phyloP scores from a whole-genome alignment of 2,888 invertebrate genomes.

The Peribatodes rhomboidaria region DNA sequence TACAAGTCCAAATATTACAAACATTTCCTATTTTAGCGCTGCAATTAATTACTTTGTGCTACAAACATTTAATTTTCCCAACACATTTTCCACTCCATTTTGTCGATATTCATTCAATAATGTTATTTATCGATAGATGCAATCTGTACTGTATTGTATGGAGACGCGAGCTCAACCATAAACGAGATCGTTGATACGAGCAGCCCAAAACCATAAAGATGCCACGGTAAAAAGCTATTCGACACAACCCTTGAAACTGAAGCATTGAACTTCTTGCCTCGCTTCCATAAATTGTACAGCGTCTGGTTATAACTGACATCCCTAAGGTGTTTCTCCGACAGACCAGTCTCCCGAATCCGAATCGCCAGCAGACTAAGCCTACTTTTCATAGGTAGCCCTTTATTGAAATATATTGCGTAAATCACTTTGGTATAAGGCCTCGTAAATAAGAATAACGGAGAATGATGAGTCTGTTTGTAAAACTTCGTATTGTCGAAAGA shows the following conservation, averaged over 20 bases:
- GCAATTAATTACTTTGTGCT: no score
- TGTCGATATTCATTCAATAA: background rate
- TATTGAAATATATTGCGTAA: conserved; percentile 65
- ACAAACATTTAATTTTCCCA: no score
- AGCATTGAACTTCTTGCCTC: conserved; percentile 42
- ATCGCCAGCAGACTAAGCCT: conserved; percentile 52
- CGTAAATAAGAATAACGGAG: conserved; percentile 48
- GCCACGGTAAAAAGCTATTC: conserved; percentile 58
- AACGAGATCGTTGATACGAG: conserved; percentile 50
- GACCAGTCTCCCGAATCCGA: conserved; percentile 61
- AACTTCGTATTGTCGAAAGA: conserved; percentile 54
- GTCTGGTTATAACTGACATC: background rate
- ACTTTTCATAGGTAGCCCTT: conserved; percentile 65
- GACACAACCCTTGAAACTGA: conserved; percentile 33
- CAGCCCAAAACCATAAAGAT: conserved; percentile 53
- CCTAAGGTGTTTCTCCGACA: conserved; percentile 48
- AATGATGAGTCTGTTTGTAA: conserved; percentile 53
- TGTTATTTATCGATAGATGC: background rate
- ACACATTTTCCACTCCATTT: no score
- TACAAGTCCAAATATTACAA: no score
- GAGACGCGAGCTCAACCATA: conserved; percentile 47
- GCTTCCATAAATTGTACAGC: conserved; percentile 36
- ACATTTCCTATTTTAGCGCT: no score
- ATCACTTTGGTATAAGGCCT: conserved; percentile 59
- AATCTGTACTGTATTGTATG: conserved; percentile 11